Evolutionary conservation across 2,797 vertebrate species (phyloP), one percentile per base, ranked within the genome.

Genomic region (Xenops minutus): DNA sequence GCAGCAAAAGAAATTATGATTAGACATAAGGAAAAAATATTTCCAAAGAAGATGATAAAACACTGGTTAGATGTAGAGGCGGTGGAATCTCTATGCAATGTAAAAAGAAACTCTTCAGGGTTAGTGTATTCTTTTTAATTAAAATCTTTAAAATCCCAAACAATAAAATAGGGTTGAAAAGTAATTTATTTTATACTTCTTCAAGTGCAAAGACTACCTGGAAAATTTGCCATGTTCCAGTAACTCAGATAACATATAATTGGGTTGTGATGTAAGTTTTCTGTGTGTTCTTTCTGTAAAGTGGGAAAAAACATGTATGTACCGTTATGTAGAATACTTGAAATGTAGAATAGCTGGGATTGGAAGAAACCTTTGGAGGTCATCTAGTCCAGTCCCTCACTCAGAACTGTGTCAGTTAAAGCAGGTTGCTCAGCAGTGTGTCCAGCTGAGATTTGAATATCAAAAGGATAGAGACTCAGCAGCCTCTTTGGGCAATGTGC

Each of bases 401-500:
- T 51, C 43, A 84, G 15, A 66, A 12, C 7, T 43, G 12, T 5
- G 8, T 22, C 24, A 71, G 27, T 6, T 51, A 48, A 22, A 77
- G 30, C 12, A 80, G 4, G 17, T 30, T 86, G 7, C 12, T 61
- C 46, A 41, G 29, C 46, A 64, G 7, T 23, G 29, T 12, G 14
- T 74, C 26, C 37, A n/a, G 1, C 3, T 18, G 18, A 10, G 14
- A 5, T 63, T 69, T 76, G 51, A 79, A 21, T 30, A 55, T 55
- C 44, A n/a, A 21, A 71, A 27, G 11, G 36, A n/a, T 46, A 36
- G 51, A 74, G 5, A 59, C 27, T 13, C 39, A 8, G 3, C 18
- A 76, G 3, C 19, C 4, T 43, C 22, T 59, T 7, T 10, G 15
- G 24, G 14, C 14, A 71, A 9, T 0, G 0, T 21, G 10, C 4